phyloP scores from a whole-genome alignment of 2,888 invertebrate species.

The Andricus quercusramuli region DNA sequence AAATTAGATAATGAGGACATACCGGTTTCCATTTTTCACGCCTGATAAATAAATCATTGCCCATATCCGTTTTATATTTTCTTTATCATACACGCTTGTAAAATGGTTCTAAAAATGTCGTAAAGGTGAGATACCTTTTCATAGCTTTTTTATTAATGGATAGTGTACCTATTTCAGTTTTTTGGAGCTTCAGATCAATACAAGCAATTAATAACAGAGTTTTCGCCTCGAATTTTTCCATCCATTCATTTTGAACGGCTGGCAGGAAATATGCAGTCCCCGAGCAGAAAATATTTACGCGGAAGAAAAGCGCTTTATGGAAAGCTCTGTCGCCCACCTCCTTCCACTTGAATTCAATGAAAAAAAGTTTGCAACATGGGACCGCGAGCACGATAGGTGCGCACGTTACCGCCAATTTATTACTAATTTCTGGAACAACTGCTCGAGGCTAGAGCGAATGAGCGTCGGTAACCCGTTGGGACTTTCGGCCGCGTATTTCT shows the following conservation, averaged over 20 bases:
- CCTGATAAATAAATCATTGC: not conserved
- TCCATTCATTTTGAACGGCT: not conserved
- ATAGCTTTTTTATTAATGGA: not conserved
- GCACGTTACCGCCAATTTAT: constrained; percentile 69
- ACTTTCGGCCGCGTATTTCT: constrained; percentile 60
- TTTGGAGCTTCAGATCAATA: constrained; percentile 15
- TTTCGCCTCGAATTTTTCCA: constrained; percentile 18
- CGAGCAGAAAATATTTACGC: constrained; percentile 18
- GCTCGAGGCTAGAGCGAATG: constrained; percentile 73
- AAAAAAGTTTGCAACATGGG: constrained; percentile 46
- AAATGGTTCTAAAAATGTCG: constrained; percentile 16
- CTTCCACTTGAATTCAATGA: not conserved
- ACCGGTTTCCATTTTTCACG: not conserved
- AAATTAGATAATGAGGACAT: not conserved
- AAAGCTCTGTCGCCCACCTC: constrained; percentile 9
- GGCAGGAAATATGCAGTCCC: constrained; percentile 1
- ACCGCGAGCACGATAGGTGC: constrained; percentile 53
- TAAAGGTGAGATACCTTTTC: not conserved
- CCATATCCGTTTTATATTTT: not conserved
- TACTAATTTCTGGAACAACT: constrained; percentile 78
- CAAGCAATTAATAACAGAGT: constrained; percentile 32
- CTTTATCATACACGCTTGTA: not conserved
- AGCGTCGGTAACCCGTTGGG: constrained; percentile 65
- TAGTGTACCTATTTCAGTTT: constrained; percentile 10
- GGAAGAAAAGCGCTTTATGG: not conserved